Base-by-base conservation (phyloP, 1,140 invertebrate genomes). In the Drosophila pallidifrons region DNA sequence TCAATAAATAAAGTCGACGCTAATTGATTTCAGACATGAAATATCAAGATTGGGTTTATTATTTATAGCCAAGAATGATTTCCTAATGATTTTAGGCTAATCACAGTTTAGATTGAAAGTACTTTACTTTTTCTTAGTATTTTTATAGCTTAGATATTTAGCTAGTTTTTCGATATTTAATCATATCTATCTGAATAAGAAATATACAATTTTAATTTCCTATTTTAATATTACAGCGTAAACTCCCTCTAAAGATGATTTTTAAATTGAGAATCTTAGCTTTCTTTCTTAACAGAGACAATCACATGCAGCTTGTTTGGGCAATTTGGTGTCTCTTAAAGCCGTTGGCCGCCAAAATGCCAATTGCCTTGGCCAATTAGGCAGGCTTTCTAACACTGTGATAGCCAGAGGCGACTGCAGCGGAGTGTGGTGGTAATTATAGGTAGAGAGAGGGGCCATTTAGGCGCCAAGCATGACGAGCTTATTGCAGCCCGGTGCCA, bases 361-460 rank as follows among this genome's bases (percentile, higher is more conserved):
- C 69, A 72, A 72, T 73, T 73, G 55, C 61, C 54, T 52, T 67
- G 71, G 67, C 82, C 82, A 86, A 86, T 86, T 86, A 86, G 75
- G 16, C 75, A 70, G 49, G 78, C 82, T 86, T 86, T 86, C 82
- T 86, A 86, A 47, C 32, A 7, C 7, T 32, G 66, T 58, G 16
- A 55, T 28, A 54, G 70, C 82, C 52, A n/a, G 69, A 20, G 38
- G 69, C 7, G 11, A 6, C 46, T 47, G 1, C 1, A 38, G 52
- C 28, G 45, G 13, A 28, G 13, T 4, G 7, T 16, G 11, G 75
- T 54, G 69, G 70, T 76, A 82, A 82, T 86, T 86, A 86, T 80
- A 49, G 66, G 13, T 32, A 8, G 5, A 25, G 3, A 25, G 61
- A 68, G 68, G 65, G 75, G 64, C 52, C 72, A 74, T 66, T 70